These are phyloP conservation scores for Meganola albula DNA, from an alignment of 2,888 invertebrate genomes.

Conservation along the genomic window DNA sequence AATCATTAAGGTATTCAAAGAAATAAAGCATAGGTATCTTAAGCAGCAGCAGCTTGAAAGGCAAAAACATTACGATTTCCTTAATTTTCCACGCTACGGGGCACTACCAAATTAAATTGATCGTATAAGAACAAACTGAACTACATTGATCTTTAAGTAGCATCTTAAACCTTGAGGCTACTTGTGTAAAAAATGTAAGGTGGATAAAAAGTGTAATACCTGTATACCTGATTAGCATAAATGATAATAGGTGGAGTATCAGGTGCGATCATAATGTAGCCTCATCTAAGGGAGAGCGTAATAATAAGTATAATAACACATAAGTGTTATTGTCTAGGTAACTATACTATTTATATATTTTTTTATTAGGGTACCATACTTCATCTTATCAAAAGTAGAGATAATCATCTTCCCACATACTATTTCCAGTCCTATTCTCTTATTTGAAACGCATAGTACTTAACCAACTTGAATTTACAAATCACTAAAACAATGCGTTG, in stretches of 20 bases:
- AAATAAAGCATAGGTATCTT: constrained; percentile 1
- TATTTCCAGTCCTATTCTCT: too few species aligned
- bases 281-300: too few species aligned
- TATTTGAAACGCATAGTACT: too few species aligned
- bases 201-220: constrained; percentile 15
- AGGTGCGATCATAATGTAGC: too few species aligned
- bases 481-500: too few species aligned
- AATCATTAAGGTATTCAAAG: constrained; percentile 4
- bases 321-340: too few species aligned
- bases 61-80: neutral
- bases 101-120: constrained; percentile 8
- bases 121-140: constrained; percentile 9
- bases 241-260: constrained; percentile 8
- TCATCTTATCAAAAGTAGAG: too few species aligned
- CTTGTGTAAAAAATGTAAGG: constrained; percentile 14
- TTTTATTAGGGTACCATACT: too few species aligned
- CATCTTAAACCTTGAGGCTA: constrained; percentile 16
- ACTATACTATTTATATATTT: too few species aligned
- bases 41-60: neutral
- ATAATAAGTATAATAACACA: too few species aligned
- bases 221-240: constrained; percentile 19
- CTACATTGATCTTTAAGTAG: constrained; percentile 7
- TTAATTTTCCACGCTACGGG: constrained; percentile 8
- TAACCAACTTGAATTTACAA: too few species aligned
- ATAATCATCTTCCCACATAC: too few species aligned